Evolutionary conservation across 1,140 invertebrate species (phyloP).

Genomic region (Thaumatotibia leucotreta): DNA sequence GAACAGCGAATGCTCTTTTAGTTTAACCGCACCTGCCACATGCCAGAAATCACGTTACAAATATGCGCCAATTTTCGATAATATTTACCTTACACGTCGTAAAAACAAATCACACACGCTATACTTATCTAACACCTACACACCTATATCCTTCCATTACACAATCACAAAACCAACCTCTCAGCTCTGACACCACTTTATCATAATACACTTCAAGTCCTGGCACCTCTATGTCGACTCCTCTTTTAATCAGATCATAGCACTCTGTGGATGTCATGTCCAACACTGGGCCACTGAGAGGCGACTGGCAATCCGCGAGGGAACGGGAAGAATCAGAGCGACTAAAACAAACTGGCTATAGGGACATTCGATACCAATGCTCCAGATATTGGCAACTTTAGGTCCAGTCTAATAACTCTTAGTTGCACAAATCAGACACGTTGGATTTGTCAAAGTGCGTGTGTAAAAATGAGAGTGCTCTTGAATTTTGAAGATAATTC

Average conservation of each 20-base stretch:
- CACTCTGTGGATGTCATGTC: slow-evolving; percentile 73
- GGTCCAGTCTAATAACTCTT: slow-evolving; percentile 41
- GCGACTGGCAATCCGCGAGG: slow-evolving; percentile 39
- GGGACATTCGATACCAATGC: slow-evolving; percentile 71
- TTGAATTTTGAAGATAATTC: slow-evolving; percentile 7
- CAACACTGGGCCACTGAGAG: slow-evolving; percentile 41
- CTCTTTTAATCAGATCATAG: slow-evolving; percentile 69
- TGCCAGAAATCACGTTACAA: too few species aligned
- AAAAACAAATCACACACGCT: background rate
- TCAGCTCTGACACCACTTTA: slow-evolving; percentile 75
- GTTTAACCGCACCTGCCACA: too few species aligned
- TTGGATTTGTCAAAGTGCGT: background rate
- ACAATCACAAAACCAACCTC: slow-evolving; percentile 52
- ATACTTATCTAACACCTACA: slow-evolving; percentile 27
- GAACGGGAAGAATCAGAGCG: slow-evolving; percentile 67
- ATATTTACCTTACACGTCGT: background rate
- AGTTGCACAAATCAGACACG: background rate
- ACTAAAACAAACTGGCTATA: slow-evolving; percentile 64
- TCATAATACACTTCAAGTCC: slow-evolving; percentile 77
- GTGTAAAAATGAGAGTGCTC: slow-evolving; percentile 7
- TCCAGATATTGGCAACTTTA: slow-evolving; percentile 65
- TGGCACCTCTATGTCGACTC: slow-evolving; percentile 69
- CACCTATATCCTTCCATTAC: background rate
- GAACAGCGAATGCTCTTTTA: too few species aligned
- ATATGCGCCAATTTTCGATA: too few species aligned